phyloP scores from a whole-genome alignment of 2,888 invertebrate genomes.

The Drosophila antonietae region DNA sequence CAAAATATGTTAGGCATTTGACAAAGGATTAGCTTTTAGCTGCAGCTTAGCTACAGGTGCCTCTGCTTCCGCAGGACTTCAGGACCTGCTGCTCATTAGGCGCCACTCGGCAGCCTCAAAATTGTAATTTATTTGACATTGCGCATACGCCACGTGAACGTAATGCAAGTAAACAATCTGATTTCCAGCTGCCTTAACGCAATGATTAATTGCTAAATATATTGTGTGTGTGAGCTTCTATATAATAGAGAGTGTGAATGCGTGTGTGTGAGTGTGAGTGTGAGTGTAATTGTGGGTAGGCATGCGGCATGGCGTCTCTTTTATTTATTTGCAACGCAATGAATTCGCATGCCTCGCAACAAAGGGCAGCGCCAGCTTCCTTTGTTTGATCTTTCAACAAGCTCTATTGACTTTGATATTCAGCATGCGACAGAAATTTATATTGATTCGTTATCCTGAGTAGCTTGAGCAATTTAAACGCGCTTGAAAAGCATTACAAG shows the following conservation, averaged over 20 bases:
- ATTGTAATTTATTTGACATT: slow-evolving; percentile 74
- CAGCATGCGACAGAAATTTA: slow-evolving; percentile 4
- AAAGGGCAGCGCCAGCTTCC: slow-evolving; percentile 30
- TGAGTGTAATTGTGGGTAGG: slow-evolving; percentile 2
- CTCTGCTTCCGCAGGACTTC: slow-evolving; percentile 1
- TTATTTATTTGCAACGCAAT: slow-evolving; percentile 72
- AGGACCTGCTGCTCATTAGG: slow-evolving; percentile 19
- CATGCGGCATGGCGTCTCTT: slow-evolving; percentile 34
- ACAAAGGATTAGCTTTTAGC: slow-evolving; percentile 41
- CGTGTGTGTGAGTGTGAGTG: slow-evolving; percentile 8
- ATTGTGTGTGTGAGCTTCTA: not conserved
- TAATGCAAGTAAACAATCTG: slow-evolving; percentile 60
- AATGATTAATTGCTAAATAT: slow-evolving; percentile 71
- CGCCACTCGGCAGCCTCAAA: slow-evolving; percentile 39
- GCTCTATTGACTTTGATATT: slow-evolving; percentile 8
- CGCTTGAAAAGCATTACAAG: not conserved
- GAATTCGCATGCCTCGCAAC: slow-evolving; percentile 47
- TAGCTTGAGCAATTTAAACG: not conserved
- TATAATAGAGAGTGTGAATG: not conserved
- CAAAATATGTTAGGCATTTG: slow-evolving; percentile 22
- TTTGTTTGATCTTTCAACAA: slow-evolving; percentile 19
- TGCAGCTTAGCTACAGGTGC: slow-evolving; percentile 30
- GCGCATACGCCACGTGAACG: slow-evolving; percentile 71
- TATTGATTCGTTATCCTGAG: not conserved
- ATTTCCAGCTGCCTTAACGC: slow-evolving; percentile 64